Evolutionary conservation across 2,888 invertebrate species (phyloP), one percentile per base, ranked within the genome.

Genomic region (Heliconius cydno): DNA sequence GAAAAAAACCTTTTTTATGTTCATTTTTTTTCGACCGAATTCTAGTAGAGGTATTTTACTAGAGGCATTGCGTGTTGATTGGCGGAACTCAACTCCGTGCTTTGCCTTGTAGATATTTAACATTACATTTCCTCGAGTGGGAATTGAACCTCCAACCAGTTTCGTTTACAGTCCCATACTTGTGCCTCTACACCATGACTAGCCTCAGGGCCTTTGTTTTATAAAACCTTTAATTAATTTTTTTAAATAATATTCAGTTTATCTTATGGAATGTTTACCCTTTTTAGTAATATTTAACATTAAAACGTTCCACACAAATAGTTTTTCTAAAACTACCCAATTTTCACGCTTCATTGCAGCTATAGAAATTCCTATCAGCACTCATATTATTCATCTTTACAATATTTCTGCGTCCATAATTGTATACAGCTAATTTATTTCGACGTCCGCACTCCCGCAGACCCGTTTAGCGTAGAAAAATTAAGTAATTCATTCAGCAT

Each of bases 401-500:
- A 82, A 81, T 71, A 77, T 82, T 82, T 80, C 71, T 65, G 78
- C 74, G 75, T 84, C 78, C 80, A 80, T 81, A 79, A 82, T 82
- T 81, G 78, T 74, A 75, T 82, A 81, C 81, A 71, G 81, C 78
- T 92, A 92, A 93, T 93, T 92, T 92, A 92, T 92, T 92, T 92
- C 85, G 92, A 92, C 92, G 88, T 90, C 86, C 87, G 90, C 79
- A 83, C 82, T 83, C 82, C 87, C 84, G 86, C 88, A 90, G 91
- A 90, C 88, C 88, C 88, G 88, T 87, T 88, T 87, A 88, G 90
- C 90, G 90, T 89, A 90, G 90, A 93, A 92, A 93, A 94, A 94
- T 94, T 94, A 94, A 94, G 93, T 92, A 91, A 94, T 94, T 94
- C 92, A 92, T 94, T 94, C 88, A 90, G 88, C 89, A 90, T 90